Evolutionary conservation across 2,113 vertebrate species (phyloP), one percentile per base, ranked within the genome.

Genomic region (Rostratula benghalensis): DNA sequence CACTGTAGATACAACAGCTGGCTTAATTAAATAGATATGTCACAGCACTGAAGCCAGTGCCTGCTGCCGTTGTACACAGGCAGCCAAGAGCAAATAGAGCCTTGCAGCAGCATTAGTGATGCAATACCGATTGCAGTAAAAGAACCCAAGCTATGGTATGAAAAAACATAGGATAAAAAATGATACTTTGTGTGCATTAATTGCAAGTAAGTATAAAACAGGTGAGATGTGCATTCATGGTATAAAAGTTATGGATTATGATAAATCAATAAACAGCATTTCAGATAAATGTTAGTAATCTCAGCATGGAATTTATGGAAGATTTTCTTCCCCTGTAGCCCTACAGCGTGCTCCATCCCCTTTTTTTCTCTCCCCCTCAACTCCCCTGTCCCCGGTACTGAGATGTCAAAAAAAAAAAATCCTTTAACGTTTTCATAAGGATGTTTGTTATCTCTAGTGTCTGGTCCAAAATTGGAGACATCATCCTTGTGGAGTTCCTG

Each of bases 21-120:
- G 91, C 94, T 97, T 98, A 98, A 98, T 98, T 97, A 98, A 98
- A 97, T 96, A 98, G 97, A 97, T 98, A 96, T 96, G 97, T 98
- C 98, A 98, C 96, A 84, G 96, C 56, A 8, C 94, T 71, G 93
- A 96, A 96, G 94, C 94, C 85, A 37, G 85, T 83, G 96, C 93
- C 94, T 96, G 95, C 95, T 95, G 96, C 95, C 90, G 35, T 77
- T 85, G 68, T 85, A 65, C 54, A 8, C 50, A 95, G 90, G 93
- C 97, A 97, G 96, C 92, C 96, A 87, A 60, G 78, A 93, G 75
- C 46, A 91, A 85, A 73, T 7, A 90, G 94, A 59, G 51, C 64
- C 74, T 93, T 2, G 0, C 63, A 91, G 83, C 75, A 82, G 70
- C 53, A 45, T 94, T 87, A 95, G 77, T 64, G 43, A 31, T 51